Base-by-base conservation (phyloP, 1,140 invertebrate species). In the Zaprionus ghesquierei region DNA sequence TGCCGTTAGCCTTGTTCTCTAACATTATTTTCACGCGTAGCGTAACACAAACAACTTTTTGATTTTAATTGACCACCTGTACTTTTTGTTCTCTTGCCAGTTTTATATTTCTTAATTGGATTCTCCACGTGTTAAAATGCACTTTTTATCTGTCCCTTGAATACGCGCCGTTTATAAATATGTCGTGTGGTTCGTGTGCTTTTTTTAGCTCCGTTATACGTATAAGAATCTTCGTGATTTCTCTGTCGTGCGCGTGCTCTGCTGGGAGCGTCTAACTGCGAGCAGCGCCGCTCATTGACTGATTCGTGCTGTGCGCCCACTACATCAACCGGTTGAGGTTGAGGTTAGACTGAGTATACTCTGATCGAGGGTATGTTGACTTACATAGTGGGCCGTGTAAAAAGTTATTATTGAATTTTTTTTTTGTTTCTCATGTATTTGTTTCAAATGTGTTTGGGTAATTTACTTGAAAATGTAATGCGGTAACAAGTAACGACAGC, bases 41-140 rank as follows among this genome's bases (percentile, higher is more conserved):
- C n/a, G 23, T 22, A 60, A 49, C 13, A 5, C 15, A 50, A 68
- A 35, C 22, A 13, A 4, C 1, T 31, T 73, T 71, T 22, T 5
- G 27, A 25, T 49, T 15, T 33, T 12, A 29, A 50, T 51, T 38
- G 2, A 3, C 22, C 2, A 20, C 20, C 15, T 5, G 29, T 56
- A n/a, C n/a, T 51, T 35, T 50, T 73, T 56, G 0, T 22, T 46
- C 31, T 50, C 66, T 46, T 63, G 58, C 55, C 78, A 79, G 60
- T 23, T 15, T 25, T 12, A n/a, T 20, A 23, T 12, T 20, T 10
- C 22, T 35, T 3, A 1, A n/a, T 33, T 6, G 20, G 10, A 23
- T 31, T 12, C 10, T 46, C 44, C 68, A 87, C 79, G 82, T 87
- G 82, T 59, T 70, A n/a, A 29, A 76, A 70, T 79, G 75, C 82